A percentile compares a stretch with the other conserved stretches of the same genome.
These are phyloP conservation scores for Bembecia ichneumoniformis DNA, from an alignment of 2,888 invertebrate species.

Conservation along the genomic window DNA sequence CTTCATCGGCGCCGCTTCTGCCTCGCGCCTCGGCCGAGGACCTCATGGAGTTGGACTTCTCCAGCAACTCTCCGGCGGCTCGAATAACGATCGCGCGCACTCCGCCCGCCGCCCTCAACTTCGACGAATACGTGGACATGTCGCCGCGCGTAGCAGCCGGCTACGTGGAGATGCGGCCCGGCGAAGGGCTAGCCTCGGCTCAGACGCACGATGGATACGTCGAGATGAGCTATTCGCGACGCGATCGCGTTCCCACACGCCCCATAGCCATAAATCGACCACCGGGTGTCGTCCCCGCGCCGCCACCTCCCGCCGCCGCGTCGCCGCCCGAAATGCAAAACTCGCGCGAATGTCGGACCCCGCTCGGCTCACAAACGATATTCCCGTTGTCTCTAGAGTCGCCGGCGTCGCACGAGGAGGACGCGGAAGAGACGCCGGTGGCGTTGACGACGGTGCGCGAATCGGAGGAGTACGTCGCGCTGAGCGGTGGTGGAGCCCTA, in stretches of 20 bases:
- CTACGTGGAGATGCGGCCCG: slow-evolving; percentile 76
- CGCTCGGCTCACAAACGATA: slow-evolving; percentile 75
- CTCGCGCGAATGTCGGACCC: slow-evolving; percentile 48
- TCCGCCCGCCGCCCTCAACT: slow-evolving; percentile 31
- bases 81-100: slow-evolving; percentile 38
- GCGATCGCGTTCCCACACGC: slow-evolving; percentile 66
- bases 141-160: slow-evolving; percentile 54
- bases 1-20: slow-evolving; percentile 65
- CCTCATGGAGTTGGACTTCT: slow-evolving; percentile 82
- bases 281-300: slow-evolving; percentile 20
- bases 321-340: slow-evolving; percentile 37
- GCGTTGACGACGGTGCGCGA: slow-evolving; percentile 45
- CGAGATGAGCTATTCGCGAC: slow-evolving; percentile 73
- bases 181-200: slow-evolving; percentile 17
- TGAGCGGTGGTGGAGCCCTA: slow-evolving; percentile 29
- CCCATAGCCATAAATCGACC: slow-evolving; percentile 75
- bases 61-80: slow-evolving; percentile 34
- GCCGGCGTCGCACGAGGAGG: slow-evolving; percentile 75
- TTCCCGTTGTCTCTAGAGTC: slow-evolving; percentile 80
- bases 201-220: slow-evolving; percentile 74
- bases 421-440: slow-evolving; percentile 28
- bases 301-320: slow-evolving; percentile 17
- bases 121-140: slow-evolving; percentile 67
- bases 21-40: slow-evolving; percentile 75
- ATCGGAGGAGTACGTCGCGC: slow-evolving; percentile 63